Conservation (phyloP, 2,113 vertebrate genomes). For the Muscicapa adusta region DNA sequence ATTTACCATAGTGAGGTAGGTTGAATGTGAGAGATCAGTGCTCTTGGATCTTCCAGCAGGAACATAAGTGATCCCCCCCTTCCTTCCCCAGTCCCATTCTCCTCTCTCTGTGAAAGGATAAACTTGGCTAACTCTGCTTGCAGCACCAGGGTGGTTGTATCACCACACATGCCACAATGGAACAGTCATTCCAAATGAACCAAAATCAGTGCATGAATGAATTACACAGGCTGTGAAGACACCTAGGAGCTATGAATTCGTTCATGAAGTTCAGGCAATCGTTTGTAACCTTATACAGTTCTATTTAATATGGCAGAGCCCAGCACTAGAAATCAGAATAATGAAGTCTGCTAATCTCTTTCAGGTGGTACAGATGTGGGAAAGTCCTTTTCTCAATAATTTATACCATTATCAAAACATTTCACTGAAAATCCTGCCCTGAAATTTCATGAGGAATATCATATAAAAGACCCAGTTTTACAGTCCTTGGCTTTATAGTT, state of each 20-base stretch:
- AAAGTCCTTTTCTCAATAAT: not conserved
- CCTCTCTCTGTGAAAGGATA: not conserved
- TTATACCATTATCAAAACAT: not conserved
- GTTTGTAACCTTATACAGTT: not conserved
- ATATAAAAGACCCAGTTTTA: not conserved
- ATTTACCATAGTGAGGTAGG: not conserved
- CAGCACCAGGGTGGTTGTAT: not conserved
- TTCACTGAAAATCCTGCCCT: not conserved
- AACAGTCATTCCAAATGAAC: not conserved
- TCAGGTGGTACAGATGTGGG: not conserved
- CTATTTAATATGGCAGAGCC: not conserved
- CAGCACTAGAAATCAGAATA: not conserved
- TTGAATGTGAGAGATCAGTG: not conserved
- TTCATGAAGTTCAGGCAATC: not conserved
- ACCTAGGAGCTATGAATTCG: not conserved
- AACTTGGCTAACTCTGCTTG: not conserved
- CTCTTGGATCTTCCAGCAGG: not conserved
- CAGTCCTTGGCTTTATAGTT: not conserved
- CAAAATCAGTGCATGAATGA: not conserved
- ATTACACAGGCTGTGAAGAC: not conserved
- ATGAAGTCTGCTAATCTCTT: not conserved
- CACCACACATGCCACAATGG: rapidly evolving
- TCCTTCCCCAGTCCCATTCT: not conserved
- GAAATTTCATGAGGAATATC: not conserved
- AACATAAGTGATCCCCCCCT: not conserved